These are phyloP conservation scores for Chaetorhynchus papuensis DNA, from an alignment of 2,113 vertebrate species.

Conservation along the genomic window DNA sequence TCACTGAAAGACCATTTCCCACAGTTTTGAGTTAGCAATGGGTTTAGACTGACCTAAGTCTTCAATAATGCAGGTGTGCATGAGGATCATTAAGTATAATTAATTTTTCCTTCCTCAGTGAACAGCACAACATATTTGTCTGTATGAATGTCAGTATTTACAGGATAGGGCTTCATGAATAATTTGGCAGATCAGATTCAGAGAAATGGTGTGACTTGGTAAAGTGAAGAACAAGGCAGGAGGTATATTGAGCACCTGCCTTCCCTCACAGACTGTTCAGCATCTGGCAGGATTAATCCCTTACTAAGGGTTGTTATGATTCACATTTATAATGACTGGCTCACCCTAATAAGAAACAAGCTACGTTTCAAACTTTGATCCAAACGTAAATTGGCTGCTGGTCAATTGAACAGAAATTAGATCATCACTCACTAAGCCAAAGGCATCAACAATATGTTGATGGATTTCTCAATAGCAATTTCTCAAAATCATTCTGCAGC, in stretches of 20 bases:
- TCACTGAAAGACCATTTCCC: neutral
- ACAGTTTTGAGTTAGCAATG: neutral
- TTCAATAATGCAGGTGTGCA: neutral
- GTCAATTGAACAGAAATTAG: constrained; percentile 69
- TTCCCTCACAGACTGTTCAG: neutral
- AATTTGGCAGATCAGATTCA: neutral
- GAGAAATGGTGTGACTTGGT: neutral
- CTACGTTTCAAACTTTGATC: neutral
- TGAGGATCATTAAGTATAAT: neutral
- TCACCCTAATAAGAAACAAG: neutral
- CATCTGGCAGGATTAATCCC: neutral
- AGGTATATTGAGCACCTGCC: neutral
- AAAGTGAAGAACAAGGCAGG: neutral
- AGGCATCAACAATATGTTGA: constrained; percentile 35
- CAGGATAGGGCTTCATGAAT: neutral
- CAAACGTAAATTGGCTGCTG: constrained; percentile 47
- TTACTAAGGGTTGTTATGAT: neutral
- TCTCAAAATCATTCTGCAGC: constrained; percentile 52
- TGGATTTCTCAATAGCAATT: constrained; percentile 60
- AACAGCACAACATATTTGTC: neutral
- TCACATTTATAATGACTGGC: neutral
- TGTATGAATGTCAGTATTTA: neutral
- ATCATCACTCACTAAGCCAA: constrained; percentile 52
- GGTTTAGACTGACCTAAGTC: neutral
- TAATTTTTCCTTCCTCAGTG: neutral